These are phyloP conservation scores for Actenoides lindsayi DNA, from an alignment of 2,113 vertebrate genomes.

Conservation along the genomic window DNA sequence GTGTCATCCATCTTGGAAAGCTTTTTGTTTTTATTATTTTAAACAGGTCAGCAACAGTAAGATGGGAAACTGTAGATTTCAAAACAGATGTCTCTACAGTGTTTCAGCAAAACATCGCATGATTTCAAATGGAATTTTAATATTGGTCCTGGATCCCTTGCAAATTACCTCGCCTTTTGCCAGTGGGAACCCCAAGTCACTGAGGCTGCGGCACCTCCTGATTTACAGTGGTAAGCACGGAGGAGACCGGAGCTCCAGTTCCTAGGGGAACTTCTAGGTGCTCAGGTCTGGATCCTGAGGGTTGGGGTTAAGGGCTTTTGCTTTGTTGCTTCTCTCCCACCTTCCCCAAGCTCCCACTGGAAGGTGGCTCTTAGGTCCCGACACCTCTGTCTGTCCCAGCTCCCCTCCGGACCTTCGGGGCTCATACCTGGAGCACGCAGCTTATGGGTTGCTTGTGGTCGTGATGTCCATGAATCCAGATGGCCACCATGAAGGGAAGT, in stretches of 20 bases:
- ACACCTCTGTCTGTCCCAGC: neutral
- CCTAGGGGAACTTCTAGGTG: neutral
- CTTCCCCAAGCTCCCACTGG: neutral
- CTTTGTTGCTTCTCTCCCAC: neutral
- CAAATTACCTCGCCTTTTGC: neutral
- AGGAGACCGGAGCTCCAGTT: neutral
- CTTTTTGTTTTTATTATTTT: slow-evolving; percentile 3
- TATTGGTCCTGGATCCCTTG: neutral
- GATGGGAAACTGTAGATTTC: neutral
- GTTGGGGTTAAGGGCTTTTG: neutral
- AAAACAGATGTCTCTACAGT: neutral
- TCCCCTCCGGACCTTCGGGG: neutral
- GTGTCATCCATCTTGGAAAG: neutral
- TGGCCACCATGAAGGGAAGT: accelerated
- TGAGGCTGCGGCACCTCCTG: neutral
- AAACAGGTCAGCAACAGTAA: neutral
- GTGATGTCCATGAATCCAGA: accelerated
- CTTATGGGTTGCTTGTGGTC: accelerated
- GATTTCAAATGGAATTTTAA: neutral
- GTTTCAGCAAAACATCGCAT: neutral
- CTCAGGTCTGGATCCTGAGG: neutral
- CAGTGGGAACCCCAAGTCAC: neutral
- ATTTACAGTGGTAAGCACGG: neutral
- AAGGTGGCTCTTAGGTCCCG: neutral
- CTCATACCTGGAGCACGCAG: neutral